phyloP scores from a whole-genome alignment of 2,888 invertebrate genomes.

The Atrina japonica region DNA sequence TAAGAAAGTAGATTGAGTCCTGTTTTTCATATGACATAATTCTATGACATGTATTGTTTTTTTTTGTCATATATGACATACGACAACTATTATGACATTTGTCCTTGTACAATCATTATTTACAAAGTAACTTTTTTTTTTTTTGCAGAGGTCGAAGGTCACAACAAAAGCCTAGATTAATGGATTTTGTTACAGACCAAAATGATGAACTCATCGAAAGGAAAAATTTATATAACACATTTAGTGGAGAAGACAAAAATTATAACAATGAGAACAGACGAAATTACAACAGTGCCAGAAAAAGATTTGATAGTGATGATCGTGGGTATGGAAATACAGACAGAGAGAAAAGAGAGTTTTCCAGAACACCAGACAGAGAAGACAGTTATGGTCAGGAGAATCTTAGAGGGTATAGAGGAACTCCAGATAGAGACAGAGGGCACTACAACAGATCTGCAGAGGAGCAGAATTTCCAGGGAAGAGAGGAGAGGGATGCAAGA shows the following conservation, averaged over 20 bases:
- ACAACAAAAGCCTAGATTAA: constrained; percentile 34
- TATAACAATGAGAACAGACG: constrained; percentile 4
- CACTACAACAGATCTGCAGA: not conserved
- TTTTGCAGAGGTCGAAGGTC: constrained; percentile 40
- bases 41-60: no score
- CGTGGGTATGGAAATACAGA: not conserved
- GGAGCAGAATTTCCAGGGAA: constrained; percentile 22
- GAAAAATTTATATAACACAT: constrained; percentile 16
- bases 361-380: constrained; percentile 1
- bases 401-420: constrained; percentile 8
- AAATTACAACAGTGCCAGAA: constrained; percentile 3
- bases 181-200: constrained; percentile 42
- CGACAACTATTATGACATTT: no score
- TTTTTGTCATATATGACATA: no score
- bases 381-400: constrained; percentile 1
- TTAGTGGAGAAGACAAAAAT: constrained; percentile 9
- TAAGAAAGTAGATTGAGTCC: no score
- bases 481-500: constrained; percentile 7
- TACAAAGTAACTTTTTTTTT: not conserved
- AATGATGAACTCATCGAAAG: constrained; percentile 12
- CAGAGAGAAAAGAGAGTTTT: not conserved
- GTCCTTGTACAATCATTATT: no score
- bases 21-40: no score
- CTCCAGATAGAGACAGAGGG: constrained; percentile 10
- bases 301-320: not conserved